Evolutionary conservation across 2,888 invertebrate species (phyloP), one percentile per base, ranked within the genome.

Genomic region (Andrena flavipes): DNA sequence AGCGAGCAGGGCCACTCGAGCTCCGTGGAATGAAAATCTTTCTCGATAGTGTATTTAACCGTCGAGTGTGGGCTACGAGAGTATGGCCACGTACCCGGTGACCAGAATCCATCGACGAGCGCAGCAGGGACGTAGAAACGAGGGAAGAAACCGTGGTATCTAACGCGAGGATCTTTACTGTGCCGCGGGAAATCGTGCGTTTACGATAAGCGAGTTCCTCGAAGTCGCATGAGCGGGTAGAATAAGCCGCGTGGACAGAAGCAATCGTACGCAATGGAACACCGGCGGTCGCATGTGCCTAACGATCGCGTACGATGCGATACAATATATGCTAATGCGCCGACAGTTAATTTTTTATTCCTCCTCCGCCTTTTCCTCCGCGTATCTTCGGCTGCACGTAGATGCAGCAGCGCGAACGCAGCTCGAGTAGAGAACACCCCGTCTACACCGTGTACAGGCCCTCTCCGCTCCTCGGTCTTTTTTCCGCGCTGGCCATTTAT

Each of bases 11-110:
- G 30, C 76, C 77, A 74, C 77, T 88, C 77, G 70, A 85, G 68
- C 62, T 70, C 49, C 72, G 62, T 35, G 54, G 56, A 82, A 72
- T 65, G 71, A 87, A 87, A 87, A 76, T 83, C 78, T 76, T 79
- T 77, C 84, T 88, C 86, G 87, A 89, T 80, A 87, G 87, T 90
- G 88, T 90, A 86, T 90, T 90, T 90, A 89, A 89, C 84, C 56
- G 69, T 59, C 62, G 80, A 87, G 89, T 84, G 64, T 64, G 29
- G 69, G 60, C 75, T 6, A 20, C 59, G 69, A 35, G 51, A 20
- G 62, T 63, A 54, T 60, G 70, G 20, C 62, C 70, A 42, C 56
- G 48, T 70, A 82, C 56, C 59, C 77, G 78, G 79, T 83, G 80
- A 54, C 16, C 51, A 20, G 5, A 48, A 69, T 72, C 20, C 35